Percentiles rank a stretch among this genome's conserved stretches.
These are phyloP conservation scores for Rhizoglyphus robini DNA, from an alignment of 1,140 invertebrate genomes.

Conservation along the genomic window DNA sequence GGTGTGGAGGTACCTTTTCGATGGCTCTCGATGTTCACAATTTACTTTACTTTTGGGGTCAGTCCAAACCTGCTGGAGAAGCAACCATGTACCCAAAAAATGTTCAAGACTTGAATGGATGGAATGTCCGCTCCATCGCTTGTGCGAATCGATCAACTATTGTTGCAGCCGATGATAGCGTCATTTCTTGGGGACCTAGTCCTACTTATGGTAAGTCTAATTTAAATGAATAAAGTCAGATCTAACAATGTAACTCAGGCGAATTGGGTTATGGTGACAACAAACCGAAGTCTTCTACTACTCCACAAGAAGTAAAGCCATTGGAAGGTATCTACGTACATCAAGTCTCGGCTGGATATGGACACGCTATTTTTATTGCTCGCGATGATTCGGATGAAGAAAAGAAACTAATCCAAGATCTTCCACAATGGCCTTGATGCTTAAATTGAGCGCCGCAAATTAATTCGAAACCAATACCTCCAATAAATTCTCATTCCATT, in stretches of 20 bases:
- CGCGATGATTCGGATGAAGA: slow-evolving; percentile 51
- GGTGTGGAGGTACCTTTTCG: slow-evolving; percentile 71
- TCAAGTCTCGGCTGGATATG: slow-evolving; percentile 63
- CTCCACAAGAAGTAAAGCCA: slow-evolving; percentile 72
- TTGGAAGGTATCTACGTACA: slow-evolving; percentile 65
- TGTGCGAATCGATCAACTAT: slow-evolving; percentile 52
- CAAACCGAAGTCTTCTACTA: slow-evolving; percentile 62
- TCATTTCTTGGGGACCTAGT: slow-evolving; percentile 78
- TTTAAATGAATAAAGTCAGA: too few species aligned
- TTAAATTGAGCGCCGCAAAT: background rate
- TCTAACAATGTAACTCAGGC: slow-evolving; percentile 44
- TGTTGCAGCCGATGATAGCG: slow-evolving; percentile 70
- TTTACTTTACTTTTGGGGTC: slow-evolving; percentile 66
- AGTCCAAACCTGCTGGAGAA: slow-evolving; percentile 77
- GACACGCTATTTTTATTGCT: slow-evolving; percentile 61
- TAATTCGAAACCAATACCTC: background rate
- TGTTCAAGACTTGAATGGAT: slow-evolving; percentile 74
- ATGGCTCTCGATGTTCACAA: slow-evolving; percentile 67
- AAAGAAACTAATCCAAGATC: slow-evolving; percentile 43
- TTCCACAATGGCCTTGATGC: slow-evolving; percentile 38
- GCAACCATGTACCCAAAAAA: slow-evolving; percentile 94
- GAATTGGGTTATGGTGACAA: slow-evolving; percentile 56
- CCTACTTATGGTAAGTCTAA: slow-evolving; percentile 75
- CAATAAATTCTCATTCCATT: background rate
- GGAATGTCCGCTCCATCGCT: slow-evolving; percentile 69